Conservation (phyloP, 2,888 invertebrate species). For the Drosophila dives region DNA sequence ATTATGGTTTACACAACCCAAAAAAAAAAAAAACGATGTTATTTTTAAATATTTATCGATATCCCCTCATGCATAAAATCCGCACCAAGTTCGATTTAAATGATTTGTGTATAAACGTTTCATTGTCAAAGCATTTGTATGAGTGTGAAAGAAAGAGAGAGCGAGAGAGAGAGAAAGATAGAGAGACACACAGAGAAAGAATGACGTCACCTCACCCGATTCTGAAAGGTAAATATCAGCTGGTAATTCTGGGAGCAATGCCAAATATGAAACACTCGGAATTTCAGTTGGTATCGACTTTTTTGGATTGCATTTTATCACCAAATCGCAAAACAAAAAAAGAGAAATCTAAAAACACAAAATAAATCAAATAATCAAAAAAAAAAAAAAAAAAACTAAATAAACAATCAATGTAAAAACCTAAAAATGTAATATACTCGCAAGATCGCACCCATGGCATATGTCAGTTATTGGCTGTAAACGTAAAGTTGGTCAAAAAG, state of each 20-base stretch:
- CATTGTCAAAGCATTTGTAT: constrained; percentile 14
- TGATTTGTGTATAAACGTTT: constrained; percentile 4
- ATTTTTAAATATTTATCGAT: constrained; percentile 18
- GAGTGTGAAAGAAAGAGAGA: background rate
- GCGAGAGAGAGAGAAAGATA: background rate
- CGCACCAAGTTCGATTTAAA: constrained; percentile 44
- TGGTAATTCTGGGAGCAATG: constrained; percentile 97
- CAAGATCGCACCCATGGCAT: constrained; percentile 62
- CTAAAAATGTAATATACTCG: constrained; percentile 2
- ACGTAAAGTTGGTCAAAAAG: constrained; percentile 32
- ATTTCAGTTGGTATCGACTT: constrained; percentile 93
- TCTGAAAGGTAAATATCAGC: constrained; percentile 95
- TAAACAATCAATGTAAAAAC: constrained; percentile 9
- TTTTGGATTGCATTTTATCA: constrained; percentile 83
- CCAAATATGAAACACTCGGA: constrained; percentile 88
- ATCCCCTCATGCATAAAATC: constrained; percentile 38
- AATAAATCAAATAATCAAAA: constrained; percentile 5
- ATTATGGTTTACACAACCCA: constrained; percentile 27
- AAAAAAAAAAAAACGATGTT: constrained; percentile 9
- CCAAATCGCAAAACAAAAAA: constrained; percentile 51
- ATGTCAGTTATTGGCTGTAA: constrained; percentile 69
- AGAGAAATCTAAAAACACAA: constrained; percentile 12
- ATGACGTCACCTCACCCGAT: constrained; percentile 73
- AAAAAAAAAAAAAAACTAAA: constrained; percentile 12
- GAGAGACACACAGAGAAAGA: constrained; percentile 6